Evolutionary conservation across 1,140 invertebrate species (phyloP).

Genomic region (Psix sp.): DNA sequence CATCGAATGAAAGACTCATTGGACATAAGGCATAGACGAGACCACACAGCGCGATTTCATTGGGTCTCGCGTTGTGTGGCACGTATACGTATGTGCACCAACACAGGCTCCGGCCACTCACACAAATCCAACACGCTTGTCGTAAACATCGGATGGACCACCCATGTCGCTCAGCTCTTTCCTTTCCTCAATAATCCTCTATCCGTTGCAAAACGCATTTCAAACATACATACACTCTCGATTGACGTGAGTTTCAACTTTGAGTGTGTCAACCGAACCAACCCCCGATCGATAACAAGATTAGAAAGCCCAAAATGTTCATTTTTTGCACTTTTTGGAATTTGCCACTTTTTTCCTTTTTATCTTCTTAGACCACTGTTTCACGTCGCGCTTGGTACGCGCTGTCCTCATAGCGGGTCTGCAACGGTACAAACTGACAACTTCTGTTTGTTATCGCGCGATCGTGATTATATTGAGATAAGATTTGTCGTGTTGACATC

Average conservation of each 20-base stretch:
- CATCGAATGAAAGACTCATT: slow-evolving; percentile 73
- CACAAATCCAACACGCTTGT: slow-evolving; percentile 69
- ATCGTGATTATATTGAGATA: slow-evolving; percentile 39
- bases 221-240: slow-evolving; percentile 46
- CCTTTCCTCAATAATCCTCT: slow-evolving; percentile 74
- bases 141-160: slow-evolving; percentile 76
- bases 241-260: slow-evolving; percentile 51
- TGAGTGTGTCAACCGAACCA: slow-evolving; percentile 35
- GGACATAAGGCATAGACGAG: slow-evolving; percentile 66
- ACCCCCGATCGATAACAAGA: slow-evolving; percentile 23
- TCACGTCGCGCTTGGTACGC: slow-evolving; percentile 11
- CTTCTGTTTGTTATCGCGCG: slow-evolving; percentile 44
- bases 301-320: slow-evolving; percentile 8
- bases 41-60: slow-evolving; percentile 70
- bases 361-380: slow-evolving; percentile 2
- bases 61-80: slow-evolving; percentile 68
- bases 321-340: slow-evolving; percentile 6
- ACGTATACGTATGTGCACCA: slow-evolving; percentile 54
- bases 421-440: slow-evolving; percentile 15
- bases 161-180: slow-evolving; percentile 73
- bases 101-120: slow-evolving; percentile 48
- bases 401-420: slow-evolving; percentile 14
- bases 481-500: slow-evolving; percentile 46
- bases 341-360: no score
- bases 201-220: slow-evolving; percentile 58